Base-by-base conservation (phyloP, 2,113 vertebrate species). In the Fulmarus glacialis region DNA sequence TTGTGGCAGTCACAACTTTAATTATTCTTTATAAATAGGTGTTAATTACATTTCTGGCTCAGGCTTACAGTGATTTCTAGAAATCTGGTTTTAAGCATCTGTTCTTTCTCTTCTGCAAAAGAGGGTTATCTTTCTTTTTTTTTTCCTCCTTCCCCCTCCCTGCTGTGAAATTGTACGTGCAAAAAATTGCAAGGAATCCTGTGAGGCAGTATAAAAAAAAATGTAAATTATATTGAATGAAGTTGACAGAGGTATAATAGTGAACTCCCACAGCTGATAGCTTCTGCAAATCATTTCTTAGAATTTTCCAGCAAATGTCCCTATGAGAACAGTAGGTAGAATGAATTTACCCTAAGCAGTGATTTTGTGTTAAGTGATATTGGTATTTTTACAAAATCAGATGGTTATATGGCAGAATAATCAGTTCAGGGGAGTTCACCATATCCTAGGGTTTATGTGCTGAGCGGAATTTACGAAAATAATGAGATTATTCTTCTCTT, bases 1-100 rank as follows among this genome's bases (percentile, higher is more conserved):
- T 98, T 98, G 98, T 98, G 98, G 97, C 98, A 95, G 90, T 97
- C 98, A 98, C 98, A 99, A 98, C 98, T 99, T 98, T 98, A 99
- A 99, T 99, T 99, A 98, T 99, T 99, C 98, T 97, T 98, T 98
- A 98, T 98, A 98, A 98, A 99, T 98, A 99, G 98, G 98, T 98
- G 98, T 98, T 98, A 98, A 98, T 98, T 99, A 98, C 98, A 98
- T 98, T 98, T 98, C 98, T 98, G 97, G 97, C 97, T 98, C 95
- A 97, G 98, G 96, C 98, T 98, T 98, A 97, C 97, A 96, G 98
- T 97, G 98, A 98, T 98, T 98, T 98, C 96, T 97, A 95, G 94
- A 98, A 98, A 98, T 98, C 98, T 98, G 98, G 98, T 98, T 98
- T 99, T 98, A 98, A 98, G 97, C 98, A 98, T 98, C 98, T 98